phyloP scores from a whole-genome alignment of 2,888 invertebrate species.

The Bellardia bayeri region DNA sequence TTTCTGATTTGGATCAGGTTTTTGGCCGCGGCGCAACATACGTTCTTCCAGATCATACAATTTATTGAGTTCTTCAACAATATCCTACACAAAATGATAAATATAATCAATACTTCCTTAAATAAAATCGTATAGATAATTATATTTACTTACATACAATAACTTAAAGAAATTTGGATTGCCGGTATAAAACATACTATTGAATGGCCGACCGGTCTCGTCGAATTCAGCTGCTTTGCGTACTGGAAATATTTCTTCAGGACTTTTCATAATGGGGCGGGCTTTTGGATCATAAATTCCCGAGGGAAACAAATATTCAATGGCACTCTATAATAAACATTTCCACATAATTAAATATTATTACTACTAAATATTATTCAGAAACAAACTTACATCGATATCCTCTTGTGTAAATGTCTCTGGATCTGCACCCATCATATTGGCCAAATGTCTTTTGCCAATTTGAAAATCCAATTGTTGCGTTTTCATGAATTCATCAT shows the following conservation, averaged over 20 bases:
- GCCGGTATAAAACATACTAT: constrained; percentile 96
- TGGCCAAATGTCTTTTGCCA: constrained; percentile 97
- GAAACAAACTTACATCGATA: constrained; percentile 88
- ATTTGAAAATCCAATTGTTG: constrained; percentile 93
- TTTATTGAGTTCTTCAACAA: constrained; percentile 88
- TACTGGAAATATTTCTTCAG: constrained; percentile 93
- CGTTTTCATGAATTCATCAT: constrained; percentile 93
- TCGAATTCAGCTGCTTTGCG: constrained; percentile 96
- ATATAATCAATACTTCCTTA: constrained; percentile 33
- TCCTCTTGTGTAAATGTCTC: constrained; percentile 94
- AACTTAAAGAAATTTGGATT: constrained; percentile 93
- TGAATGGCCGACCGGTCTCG: constrained; percentile 94
- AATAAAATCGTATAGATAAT: background rate
- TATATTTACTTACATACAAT: constrained; percentile 88
- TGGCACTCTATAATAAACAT: constrained; percentile 87
- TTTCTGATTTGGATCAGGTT: constrained; percentile 86
- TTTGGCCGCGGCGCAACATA: constrained; percentile 87
- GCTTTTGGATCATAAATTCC: constrained; percentile 94
- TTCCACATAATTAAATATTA: background rate
- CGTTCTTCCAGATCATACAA: constrained; percentile 89
- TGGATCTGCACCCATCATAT: constrained; percentile 98
- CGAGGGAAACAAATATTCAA: constrained; percentile 97
- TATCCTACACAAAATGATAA: constrained; percentile 85
- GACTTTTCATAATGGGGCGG: constrained; percentile 95
- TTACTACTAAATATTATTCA: background rate